Base-by-base conservation (phyloP, 2,113 vertebrate species). In the Chloropsis cyanopogon region DNA sequence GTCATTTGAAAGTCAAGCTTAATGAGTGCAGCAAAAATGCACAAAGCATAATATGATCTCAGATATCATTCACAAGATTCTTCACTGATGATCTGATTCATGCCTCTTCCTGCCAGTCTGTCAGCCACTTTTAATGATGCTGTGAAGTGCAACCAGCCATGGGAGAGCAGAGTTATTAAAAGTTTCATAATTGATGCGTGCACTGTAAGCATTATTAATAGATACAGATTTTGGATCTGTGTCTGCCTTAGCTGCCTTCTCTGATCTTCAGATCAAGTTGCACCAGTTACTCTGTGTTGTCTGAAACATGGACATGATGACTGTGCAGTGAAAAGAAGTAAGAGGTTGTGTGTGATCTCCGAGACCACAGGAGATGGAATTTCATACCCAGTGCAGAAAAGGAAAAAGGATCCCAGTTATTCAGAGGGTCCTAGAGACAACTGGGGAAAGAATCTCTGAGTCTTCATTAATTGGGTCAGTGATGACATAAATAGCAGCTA, bases 91-190 rank as follows among this genome's bases (percentile, higher is more conserved):
- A 69, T 63, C 73, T 90, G 93, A 69, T 83, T 90, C 49, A 31
- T 96, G 88, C 70, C 81, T 72, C 77, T 90, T 85, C 54, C 78
- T 93, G 69, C 64, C 73, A 77, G 53, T 53, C 83, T 95, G 92
- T 59, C 91, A 93, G 72, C 59, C 12, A 1, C 76, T 86, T 82
- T 61, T 73, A 92, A 81, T 59, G 91, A 89, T 71, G 57, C 72
- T 81, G 52, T 75, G 78, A 92, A 88, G 77, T 37, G 53, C 54
- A 89, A 90, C 33, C 68, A 92, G 87, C 49, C 76, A 82, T 64
- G 47, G 42, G 83, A 86, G 70, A 47, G 41, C 4, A 1, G 69
- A 33, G 35, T 60, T 87, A 92, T 90, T 93, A 92, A 91, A 91
- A 90, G 68, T 23, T 75, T 42, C 82, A 41, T 84, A 83, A 81